Percentiles rank a stretch among this genome's conserved stretches.
Conservation (phyloP, 1,140 invertebrate species). For the Glossosoma conforme region DNA sequence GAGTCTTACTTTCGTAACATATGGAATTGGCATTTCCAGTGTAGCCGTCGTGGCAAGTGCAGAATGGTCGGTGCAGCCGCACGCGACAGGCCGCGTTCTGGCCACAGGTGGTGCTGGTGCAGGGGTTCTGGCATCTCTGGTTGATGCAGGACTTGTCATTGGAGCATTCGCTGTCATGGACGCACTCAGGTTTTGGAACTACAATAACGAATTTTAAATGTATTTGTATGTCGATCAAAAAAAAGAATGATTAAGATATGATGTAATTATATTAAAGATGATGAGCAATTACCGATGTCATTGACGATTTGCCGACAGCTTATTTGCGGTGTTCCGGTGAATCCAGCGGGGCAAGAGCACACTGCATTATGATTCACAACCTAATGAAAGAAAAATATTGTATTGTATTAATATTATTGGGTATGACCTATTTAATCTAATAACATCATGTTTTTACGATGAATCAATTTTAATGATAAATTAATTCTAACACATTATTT, state of each 20-base stretch:
- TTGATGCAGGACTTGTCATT: constrained; percentile 81
- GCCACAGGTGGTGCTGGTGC: constrained; percentile 67
- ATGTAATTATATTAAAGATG: constrained; percentile 5
- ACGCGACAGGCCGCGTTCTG: constrained; percentile 77
- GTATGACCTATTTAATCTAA: neutral
- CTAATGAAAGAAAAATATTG: constrained; percentile 38
- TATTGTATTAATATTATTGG: neutral
- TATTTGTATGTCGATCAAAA: constrained; percentile 5
- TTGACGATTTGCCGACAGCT: constrained; percentile 13
- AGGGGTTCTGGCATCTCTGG: constrained; percentile 73
- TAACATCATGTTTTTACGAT: too few species aligned
- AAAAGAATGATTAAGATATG: constrained; percentile 4
- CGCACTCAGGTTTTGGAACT: constrained; percentile 70
- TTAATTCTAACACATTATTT: too few species aligned
- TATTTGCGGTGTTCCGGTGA: constrained; percentile 65
- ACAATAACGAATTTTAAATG: constrained; percentile 30
- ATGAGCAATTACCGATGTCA: constrained; percentile 31
- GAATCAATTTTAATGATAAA: too few species aligned
- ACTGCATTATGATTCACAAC: constrained; percentile 59
- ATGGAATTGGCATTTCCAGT: constrained; percentile 78
- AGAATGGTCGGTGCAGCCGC: constrained; percentile 75
- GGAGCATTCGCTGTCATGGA: constrained; percentile 72
- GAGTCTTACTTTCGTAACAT: constrained; percentile 65
- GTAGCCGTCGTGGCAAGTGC: constrained; percentile 76
- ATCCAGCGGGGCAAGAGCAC: constrained; percentile 62